Base-by-base conservation (phyloP, 2,797 vertebrate species). In the Austrolebias charrua region DNA sequence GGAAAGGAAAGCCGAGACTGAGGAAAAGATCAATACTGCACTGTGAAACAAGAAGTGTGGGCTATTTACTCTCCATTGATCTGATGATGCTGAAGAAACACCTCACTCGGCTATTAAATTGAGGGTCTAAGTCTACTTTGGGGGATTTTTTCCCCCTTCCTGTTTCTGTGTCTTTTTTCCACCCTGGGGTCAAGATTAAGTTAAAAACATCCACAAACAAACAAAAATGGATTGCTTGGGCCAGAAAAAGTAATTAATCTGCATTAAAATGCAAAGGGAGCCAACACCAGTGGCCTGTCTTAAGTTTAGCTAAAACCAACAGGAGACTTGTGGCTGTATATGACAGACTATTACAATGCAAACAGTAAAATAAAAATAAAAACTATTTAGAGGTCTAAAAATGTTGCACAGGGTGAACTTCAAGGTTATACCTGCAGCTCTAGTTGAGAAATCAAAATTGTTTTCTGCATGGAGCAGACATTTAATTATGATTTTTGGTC, bases 11-110 rank as follows among this genome's bases (percentile, higher is more conserved):
- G 95, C 94, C 86, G 93, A 95, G 94, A 93, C 96, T 93, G 93
- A 96, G 95, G 92, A 95, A 90, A 95, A 96, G 96, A 98, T 99
- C 97, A 98, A 99, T 99, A 98, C 93, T 86, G 92, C 91, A 92
- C 94, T 91, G 95, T 91, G 95, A 96, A 98, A 96, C 94, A 96
- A 98, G 96, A 96, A 97, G 95, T 96, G 95, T 95, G 95, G 93
- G 95, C 96, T 98, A 98, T 99, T 98, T 98, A 98, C 95, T 98
- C 96, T 96, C 94, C 95, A 98, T 98, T 99, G 97, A 99, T 99
- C 95, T 95, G 94, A 98, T 96, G 96, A 95, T 95, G 95, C 94
- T 93, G 93, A 92, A 98, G 95, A 98, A 98, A 98, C 95, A 98
- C 95, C 96, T 97, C 94, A 93, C 92, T 95, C 92, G 90, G 94